Evolutionary conservation across 1,140 invertebrate genomes (phyloP).

Genomic region (Drosophila prosaltans): DNA sequence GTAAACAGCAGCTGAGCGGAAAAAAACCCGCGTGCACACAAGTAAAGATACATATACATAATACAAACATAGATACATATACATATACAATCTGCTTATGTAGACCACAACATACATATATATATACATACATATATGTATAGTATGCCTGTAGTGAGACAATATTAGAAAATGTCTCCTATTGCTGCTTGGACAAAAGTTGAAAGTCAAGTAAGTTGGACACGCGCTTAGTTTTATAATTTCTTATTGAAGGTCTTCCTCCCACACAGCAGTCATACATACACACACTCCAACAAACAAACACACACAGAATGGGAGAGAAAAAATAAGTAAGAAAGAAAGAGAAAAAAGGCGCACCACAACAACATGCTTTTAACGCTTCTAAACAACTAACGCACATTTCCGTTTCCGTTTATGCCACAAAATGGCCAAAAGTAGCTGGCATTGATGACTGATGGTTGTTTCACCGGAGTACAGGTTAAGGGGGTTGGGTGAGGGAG

Average conservation of each 20-base stretch:
- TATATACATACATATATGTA: conserved; percentile 13
- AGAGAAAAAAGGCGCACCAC: conserved; percentile 4
- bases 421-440: conserved; percentile 47
- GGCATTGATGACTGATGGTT: conserved; percentile 42
- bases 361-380: conserved; percentile 25
- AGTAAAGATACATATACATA: conserved; percentile 11
- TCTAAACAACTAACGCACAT: conserved; percentile 56
- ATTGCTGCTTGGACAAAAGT: conserved; percentile 45
- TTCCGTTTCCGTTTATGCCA: conserved; percentile 62
- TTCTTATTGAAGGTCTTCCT: conserved; percentile 64
- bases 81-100: conserved; percentile 20
- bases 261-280: conserved; percentile 21
- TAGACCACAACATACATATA: conserved; percentile 21
- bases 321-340: neutral
- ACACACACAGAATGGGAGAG: neutral
- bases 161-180: conserved; percentile 31
- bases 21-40: conserved; percentile 39
- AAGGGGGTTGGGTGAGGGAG: neutral
- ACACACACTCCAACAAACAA: neutral
- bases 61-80: conserved; percentile 8
- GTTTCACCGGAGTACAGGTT: neutral
- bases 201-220: conserved; percentile 67
- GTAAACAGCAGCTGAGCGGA: conserved; percentile 33
- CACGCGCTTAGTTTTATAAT: conserved; percentile 71
- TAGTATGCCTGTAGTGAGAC: neutral